A percentile compares a stretch with the other conserved stretches of the same genome.
These are phyloP conservation scores for Caenorhabditis virilis DNA, from an alignment of 2,888 invertebrate genomes.

Conservation along the genomic window DNA sequence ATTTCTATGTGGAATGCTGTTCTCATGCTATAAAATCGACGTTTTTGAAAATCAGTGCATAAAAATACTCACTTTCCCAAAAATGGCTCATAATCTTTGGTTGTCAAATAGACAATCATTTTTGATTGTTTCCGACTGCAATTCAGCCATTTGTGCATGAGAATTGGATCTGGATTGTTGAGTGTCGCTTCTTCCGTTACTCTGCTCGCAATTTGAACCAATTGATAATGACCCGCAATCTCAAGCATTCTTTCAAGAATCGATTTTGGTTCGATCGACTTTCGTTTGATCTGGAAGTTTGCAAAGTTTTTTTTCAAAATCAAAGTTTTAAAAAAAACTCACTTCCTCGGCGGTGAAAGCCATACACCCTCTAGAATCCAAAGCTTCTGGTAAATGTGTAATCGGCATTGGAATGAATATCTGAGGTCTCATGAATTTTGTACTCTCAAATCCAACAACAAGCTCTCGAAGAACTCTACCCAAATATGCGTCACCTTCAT, in stretches of 20 bases:
- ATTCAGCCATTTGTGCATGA: conserved; percentile 21
- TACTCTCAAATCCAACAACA: conserved; percentile 50
- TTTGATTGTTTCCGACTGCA: conserved; percentile 13
- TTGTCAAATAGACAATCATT: conserved; percentile 41
- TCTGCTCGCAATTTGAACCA: conserved; percentile 44
- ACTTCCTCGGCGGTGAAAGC: conserved; percentile 52
- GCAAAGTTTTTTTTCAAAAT: background rate
- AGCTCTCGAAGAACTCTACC: conserved; percentile 50
- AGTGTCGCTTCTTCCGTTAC: conserved; percentile 37
- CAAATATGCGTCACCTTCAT: conserved; percentile 49
- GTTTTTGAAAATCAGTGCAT: background rate
- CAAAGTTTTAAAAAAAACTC: background rate
- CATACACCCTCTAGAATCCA: conserved; percentile 58
- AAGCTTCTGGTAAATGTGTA: conserved; percentile 48
- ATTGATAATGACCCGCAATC: conserved; percentile 53
- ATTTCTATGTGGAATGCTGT: conserved; percentile 50
- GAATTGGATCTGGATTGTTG: conserved; percentile 36
- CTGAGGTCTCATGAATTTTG: conserved; percentile 41
- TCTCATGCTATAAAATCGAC: conserved; percentile 16
- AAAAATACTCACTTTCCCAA: conserved; percentile 44
- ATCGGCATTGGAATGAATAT: conserved; percentile 54
- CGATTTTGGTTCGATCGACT: conserved; percentile 22
- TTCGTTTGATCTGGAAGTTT: conserved; percentile 47
- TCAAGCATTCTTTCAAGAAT: conserved; percentile 49
- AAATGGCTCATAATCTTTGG: conserved; percentile 52